These are phyloP conservation scores for Drosophila willistoni DNA, from an alignment of 1,140 invertebrate genomes.

Conservation along the genomic window DNA sequence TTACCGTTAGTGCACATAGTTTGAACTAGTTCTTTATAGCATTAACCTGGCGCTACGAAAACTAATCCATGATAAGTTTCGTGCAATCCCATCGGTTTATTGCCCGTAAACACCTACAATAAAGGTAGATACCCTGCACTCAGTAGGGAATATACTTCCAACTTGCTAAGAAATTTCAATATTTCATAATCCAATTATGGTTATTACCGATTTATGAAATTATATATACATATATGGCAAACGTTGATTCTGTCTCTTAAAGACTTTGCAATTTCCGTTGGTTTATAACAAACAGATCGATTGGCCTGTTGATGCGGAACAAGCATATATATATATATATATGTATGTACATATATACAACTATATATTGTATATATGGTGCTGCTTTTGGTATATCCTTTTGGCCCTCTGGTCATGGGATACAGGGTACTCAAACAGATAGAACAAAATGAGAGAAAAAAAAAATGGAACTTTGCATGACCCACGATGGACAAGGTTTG, in stretches of 20 bases:
- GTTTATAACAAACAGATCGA: background rate
- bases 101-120: background rate
- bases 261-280: too few species aligned
- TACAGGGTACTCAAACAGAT: conserved; percentile 1
- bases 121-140: background rate
- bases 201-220: too few species aligned
- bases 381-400: background rate
- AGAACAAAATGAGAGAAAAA: background rate
- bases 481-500: conserved; percentile 29
- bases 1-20: background rate
- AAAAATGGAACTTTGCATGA: conserved; percentile 10
- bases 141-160: too few species aligned
- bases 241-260: too few species aligned
- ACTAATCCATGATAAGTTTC: conserved; percentile 1
- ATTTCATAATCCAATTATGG: too few species aligned
- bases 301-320: background rate
- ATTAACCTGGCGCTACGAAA: too few species aligned
- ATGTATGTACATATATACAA: background rate
- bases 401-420: background rate
- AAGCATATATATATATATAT: background rate
- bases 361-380: background rate
- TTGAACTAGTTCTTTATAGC: background rate
- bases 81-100: background rate
- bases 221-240: too few species aligned
- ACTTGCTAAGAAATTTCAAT: too few species aligned